Evolutionary conservation across 2,113 vertebrate species (phyloP).

Genomic region (Oryzias melastigma): DNA sequence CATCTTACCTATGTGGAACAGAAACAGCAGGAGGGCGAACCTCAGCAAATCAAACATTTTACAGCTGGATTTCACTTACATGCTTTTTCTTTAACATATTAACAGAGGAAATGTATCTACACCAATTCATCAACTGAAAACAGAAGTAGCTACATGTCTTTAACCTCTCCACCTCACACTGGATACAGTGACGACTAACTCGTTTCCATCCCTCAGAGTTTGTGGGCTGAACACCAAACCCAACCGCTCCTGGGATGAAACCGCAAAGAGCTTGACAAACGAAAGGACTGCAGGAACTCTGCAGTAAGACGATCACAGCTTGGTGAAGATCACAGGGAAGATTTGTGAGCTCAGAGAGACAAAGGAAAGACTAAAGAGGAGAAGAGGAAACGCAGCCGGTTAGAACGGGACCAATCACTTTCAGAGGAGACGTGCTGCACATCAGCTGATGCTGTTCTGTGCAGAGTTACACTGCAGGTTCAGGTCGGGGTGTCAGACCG

Average conservation of each 20-base stretch:
- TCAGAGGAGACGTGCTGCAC: too few species aligned
- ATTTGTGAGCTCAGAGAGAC: neutral
- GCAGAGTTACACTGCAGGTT: too few species aligned
- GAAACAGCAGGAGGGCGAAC: too few species aligned
- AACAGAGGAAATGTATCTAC: conserved; percentile 2
- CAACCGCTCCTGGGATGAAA: conserved; percentile 14
- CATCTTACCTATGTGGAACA: too few species aligned
- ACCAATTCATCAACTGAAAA: neutral
- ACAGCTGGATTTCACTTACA: too few species aligned
- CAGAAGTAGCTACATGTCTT: conserved; percentile 11
- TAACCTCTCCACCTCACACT: neutral
- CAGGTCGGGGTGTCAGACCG: conserved; percentile 63
- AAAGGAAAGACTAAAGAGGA: neutral
- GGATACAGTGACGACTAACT: conserved; percentile 66
- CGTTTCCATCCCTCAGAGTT: conserved; percentile 2
- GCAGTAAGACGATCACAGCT: conserved; percentile 50
- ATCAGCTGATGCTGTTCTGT: too few species aligned
- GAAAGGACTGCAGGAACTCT: conserved; percentile 62
- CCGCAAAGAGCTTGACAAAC: conserved; percentile 33
- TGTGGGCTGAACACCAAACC: neutral
- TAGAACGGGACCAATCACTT: too few species aligned
- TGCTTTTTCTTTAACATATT: too few species aligned
- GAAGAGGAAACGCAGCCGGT: conserved; percentile 7
- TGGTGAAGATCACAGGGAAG: conserved; percentile 11
- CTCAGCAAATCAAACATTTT: too few species aligned